Evolutionary conservation across 2,797 vertebrate species (phyloP).

Genomic region (Pygocentrus nattereri): DNA sequence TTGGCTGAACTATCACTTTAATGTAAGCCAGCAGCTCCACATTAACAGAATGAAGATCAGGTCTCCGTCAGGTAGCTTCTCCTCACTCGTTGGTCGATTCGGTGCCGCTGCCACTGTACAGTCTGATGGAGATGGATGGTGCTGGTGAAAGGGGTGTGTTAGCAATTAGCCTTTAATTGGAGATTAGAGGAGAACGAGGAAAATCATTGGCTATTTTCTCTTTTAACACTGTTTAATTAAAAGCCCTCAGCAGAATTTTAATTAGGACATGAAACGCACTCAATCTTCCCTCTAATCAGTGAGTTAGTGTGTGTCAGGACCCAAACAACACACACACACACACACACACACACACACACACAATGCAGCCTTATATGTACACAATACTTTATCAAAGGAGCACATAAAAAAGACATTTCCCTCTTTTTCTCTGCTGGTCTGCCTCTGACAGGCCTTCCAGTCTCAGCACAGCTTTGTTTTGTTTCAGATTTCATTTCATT

Average conservation of each 20-base stretch:
- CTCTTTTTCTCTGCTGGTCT: constrained; percentile 30
- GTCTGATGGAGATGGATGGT: neutral
- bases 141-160: constrained; percentile 29
- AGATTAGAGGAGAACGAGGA: constrained; percentile 48
- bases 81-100: neutral
- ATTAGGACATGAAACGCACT: constrained; percentile 65
- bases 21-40: neutral
- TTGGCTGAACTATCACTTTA: neutral
- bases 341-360: constrained; percentile 65
- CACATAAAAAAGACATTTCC: constrained; percentile 76
- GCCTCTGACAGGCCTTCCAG: too few species aligned
- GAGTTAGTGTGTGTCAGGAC: constrained; percentile 49
- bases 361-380: constrained; percentile 66
- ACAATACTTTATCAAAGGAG: constrained; percentile 83
- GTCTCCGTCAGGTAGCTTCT: neutral
- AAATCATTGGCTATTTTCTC: constrained; percentile 61
- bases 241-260: constrained; percentile 62
- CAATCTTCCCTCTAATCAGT: constrained; percentile 52
- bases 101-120: too few species aligned
- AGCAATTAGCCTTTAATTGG: constrained; percentile 63
- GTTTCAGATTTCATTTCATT: constrained; percentile 15
- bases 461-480: constrained; percentile 4
- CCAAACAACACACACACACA: constrained; percentile 29
- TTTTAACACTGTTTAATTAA: constrained; percentile 68
- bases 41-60: too few species aligned